Evolutionary conservation across 1,140 invertebrate species (phyloP), one percentile per base, ranked within the genome.

Genomic region (Pseudomyrmex concolor): DNA sequence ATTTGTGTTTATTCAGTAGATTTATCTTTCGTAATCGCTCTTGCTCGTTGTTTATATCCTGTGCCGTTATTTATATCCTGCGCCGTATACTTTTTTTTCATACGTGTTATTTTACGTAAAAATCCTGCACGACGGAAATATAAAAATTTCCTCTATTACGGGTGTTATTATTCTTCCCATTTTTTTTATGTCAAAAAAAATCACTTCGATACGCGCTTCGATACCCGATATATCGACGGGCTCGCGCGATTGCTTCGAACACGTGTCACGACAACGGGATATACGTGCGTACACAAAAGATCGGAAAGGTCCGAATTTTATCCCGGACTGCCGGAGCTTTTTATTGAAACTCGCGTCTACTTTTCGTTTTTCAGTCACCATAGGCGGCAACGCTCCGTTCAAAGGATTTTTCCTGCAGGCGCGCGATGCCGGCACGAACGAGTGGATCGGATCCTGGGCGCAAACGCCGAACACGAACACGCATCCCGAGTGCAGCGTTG

Each of bases 391-490:
- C 34, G 90, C 92, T 0, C 91, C 95, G 17, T 97, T 97, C 92
- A 96, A 97, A 85, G 97, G 97, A 12, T 97, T 97, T 94, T 97
- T 97, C 92, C 91, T 97, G n/a, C 97, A 97, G 93, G 97, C 97
- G 0, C 95, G 97, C 63, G 97, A 97, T 85, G 94, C 95, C 0
- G 93, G 95, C 25, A 96, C 96, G 0, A 95, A 97, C 84, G 94
- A 96, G 83, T 97, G 97, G 96, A 94, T 97, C 51, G 97, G 97
- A 10, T 94, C 95, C 12, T 97, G 96, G 95, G 94, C 95, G 50
- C 94, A 96, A 83, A 96, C 96, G 1, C 95, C 95, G 0, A 97
- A 97, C 88, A 96, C 96, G 0, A 97, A 96, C 78, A 94, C 95
- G 2, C 96, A 97, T 87, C 95, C 96, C 0, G 97, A 97, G 92